Evolutionary conservation across 2,113 vertebrate species (phyloP).

Genomic region (Oncorhynchus masou): DNA sequence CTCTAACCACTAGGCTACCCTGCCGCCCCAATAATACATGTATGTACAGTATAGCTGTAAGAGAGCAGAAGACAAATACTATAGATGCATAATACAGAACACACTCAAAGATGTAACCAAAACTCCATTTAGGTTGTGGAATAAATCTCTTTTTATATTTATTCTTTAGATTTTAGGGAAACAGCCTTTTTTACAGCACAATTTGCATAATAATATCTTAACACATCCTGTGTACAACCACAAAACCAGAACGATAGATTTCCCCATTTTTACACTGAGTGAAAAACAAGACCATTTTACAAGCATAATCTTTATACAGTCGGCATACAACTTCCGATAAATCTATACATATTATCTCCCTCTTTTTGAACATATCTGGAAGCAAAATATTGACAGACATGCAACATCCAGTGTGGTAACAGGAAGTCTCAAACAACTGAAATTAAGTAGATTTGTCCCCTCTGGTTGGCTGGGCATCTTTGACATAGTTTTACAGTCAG

Average conservation of each 20-base stretch:
- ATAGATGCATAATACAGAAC: slow-evolving; percentile 72
- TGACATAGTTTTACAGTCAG: slow-evolving; percentile 68
- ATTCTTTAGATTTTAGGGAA: slow-evolving; percentile 85
- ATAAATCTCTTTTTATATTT: slow-evolving; percentile 89
- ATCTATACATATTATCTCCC: slow-evolving; percentile 79
- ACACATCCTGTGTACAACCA: slow-evolving; percentile 96
- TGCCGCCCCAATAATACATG: slow-evolving; percentile 78
- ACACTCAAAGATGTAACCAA: slow-evolving; percentile 17
- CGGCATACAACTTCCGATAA: slow-evolving; percentile 76
- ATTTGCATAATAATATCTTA: slow-evolving; percentile 91
- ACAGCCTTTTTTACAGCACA: slow-evolving; percentile 91
- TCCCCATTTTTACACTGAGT: slow-evolving; percentile 87
- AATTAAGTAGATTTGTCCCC: slow-evolving; percentile 56
- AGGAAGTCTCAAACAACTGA: slow-evolving; percentile 80
- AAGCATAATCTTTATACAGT: slow-evolving; percentile 90
- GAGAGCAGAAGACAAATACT: slow-evolving; percentile 78
- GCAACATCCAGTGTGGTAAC: slow-evolving; percentile 91
- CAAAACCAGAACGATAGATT: slow-evolving; percentile 89
- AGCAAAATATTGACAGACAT: slow-evolving; percentile 87
- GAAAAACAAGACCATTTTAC: slow-evolving; percentile 94
- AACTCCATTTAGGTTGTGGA: slow-evolving; percentile 41
- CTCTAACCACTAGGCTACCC: no score
- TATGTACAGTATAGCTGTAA: background rate
- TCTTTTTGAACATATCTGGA: slow-evolving; percentile 78
- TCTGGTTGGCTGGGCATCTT: slow-evolving; percentile 64